Evolutionary conservation across 2,888 invertebrate species (phyloP), one percentile per base, ranked within the genome.

Genomic region (Stratiomys singularior): DNA sequence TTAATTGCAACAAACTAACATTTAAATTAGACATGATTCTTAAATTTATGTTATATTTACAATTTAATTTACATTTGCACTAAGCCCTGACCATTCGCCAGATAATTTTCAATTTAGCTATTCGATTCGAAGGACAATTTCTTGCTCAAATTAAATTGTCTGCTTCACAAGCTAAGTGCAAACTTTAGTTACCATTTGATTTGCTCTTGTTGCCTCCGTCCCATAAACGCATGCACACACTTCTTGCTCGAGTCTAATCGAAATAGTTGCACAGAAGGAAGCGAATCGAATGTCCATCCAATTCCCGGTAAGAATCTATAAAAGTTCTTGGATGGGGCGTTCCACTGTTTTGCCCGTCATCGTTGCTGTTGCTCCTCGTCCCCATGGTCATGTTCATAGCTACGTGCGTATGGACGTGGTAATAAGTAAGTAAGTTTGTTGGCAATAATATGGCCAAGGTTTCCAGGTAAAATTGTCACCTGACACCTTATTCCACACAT

Each of bases 401-500:
- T 37, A 56, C 56, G 71, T 72, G 27, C 27, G 28, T 23, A 37
- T 30, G 25, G 30, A 30, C 21, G 66, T 66, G 66, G n/a, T 18
- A 30, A 64, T n/a, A 18, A 30, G 7, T 25, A 27, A 15, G 27
- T 28, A 7, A 25, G 18, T 18, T 21, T 21, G 60, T 4, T 60
- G 1, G 27, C 27, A 21, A 69, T 47, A 18, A 44, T n/a, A 27
- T 27, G 25, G 69, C 69, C 15, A 30, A 69, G 69, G 74, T 21
- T 60, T 74, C 44, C 58, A 74, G 74, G 74, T 74, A 74, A 58
- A 74, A 74, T 60, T 74, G 74, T 74, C 74, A 74, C 74, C 74
- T 74, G 74, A 74, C 74, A 74, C 74, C 74, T 44, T 23, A 58
- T 74, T 30, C 23, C 58, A 30, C 74, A 74, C 74, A 58, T 74